A percentile compares a stretch with the other conserved stretches of the same genome.
Conservation (phyloP, 35 echinoderm and acorn worm species). For the Ophiothrix spiculata region DNA sequence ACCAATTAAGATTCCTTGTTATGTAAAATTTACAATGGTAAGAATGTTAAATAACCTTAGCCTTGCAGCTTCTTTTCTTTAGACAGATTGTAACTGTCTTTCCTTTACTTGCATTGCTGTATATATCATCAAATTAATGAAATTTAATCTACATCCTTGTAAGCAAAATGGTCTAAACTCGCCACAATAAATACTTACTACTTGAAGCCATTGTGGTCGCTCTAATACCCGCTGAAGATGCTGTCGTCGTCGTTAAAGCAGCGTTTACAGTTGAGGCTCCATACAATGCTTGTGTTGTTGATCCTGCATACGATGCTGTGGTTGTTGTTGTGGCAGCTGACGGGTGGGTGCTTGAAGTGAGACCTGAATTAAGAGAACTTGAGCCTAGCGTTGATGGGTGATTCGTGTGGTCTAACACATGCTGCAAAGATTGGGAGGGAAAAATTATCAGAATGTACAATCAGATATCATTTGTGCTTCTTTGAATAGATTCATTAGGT, state of each 20-base stretch:
- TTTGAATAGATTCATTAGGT: no score
- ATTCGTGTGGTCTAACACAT: not conserved
- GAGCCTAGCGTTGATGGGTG: constrained; percentile 36
- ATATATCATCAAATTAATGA: no score
- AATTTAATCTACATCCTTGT: no score
- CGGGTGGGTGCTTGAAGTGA: constrained; percentile 36
- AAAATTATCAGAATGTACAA: not conserved
- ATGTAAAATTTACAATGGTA: no score
- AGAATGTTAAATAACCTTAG: no score
- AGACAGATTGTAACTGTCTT: no score
- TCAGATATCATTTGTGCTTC: no score
- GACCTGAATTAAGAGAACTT: constrained; percentile 35
- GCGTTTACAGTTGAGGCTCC: constrained; percentile 13
- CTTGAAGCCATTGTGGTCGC: constrained; percentile 20
- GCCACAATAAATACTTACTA: not conserved
- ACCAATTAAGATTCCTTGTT: no score
- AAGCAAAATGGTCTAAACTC: no score
- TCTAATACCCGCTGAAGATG: not conserved
- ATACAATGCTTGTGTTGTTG: constrained; percentile 28
- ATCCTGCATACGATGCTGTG: constrained; percentile 7
- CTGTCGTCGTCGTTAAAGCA: constrained; percentile 1
- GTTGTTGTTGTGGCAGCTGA: not conserved
- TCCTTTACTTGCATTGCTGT: no score
- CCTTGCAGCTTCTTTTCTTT: no score
- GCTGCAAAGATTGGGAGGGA: not conserved